Conservation (phyloP, 1,140 invertebrate species). For the Helicorthomorpha holstii region DNA sequence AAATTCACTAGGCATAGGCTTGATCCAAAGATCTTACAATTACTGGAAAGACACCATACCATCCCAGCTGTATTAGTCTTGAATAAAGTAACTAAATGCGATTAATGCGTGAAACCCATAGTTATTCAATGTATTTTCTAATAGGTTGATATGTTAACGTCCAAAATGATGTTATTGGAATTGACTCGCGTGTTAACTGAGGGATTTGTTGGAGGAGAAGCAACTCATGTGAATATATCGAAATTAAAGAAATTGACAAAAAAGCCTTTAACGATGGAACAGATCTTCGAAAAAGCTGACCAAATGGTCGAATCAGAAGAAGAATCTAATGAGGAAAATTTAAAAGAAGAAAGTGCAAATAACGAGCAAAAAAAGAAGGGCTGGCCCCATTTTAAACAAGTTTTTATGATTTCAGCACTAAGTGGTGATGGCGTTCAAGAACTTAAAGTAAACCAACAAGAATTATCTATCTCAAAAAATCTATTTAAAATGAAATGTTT, state of each 20-base stretch:
- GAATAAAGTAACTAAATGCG: slow-evolving; percentile 51
- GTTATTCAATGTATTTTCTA: neutral
- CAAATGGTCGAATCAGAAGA: slow-evolving; percentile 2
- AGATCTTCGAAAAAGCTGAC: slow-evolving; percentile 12
- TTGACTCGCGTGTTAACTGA: slow-evolving; percentile 47
- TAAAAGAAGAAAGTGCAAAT: slow-evolving; percentile 7
- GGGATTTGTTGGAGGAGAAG: slow-evolving; percentile 26
- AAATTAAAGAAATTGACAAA: slow-evolving; percentile 2
- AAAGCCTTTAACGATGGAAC: slow-evolving; percentile 18
- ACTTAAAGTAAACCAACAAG: slow-evolving; percentile 38
- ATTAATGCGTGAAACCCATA: neutral
- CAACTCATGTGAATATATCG: too few species aligned
- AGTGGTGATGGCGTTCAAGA: slow-evolving; percentile 54
- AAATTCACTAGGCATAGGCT: slow-evolving; percentile 43
- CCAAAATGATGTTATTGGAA: slow-evolving; percentile 53
- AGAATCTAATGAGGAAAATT: slow-evolving; percentile 2
- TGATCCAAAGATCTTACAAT: slow-evolving; percentile 45
- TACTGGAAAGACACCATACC: slow-evolving; percentile 41
- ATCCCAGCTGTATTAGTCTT: slow-evolving; percentile 61
- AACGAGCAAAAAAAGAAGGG: slow-evolving; percentile 23
- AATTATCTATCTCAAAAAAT: neutral
- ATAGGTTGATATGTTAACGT: slow-evolving; percentile 58
- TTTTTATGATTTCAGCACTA: slow-evolving; percentile 78
- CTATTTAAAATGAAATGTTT: neutral
- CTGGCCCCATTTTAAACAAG: slow-evolving; percentile 58